Evolutionary conservation across 2,113 vertebrate genomes (phyloP), one percentile per base, ranked within the genome.

Genomic region (Sarotherodon lohbergeri): DNA sequence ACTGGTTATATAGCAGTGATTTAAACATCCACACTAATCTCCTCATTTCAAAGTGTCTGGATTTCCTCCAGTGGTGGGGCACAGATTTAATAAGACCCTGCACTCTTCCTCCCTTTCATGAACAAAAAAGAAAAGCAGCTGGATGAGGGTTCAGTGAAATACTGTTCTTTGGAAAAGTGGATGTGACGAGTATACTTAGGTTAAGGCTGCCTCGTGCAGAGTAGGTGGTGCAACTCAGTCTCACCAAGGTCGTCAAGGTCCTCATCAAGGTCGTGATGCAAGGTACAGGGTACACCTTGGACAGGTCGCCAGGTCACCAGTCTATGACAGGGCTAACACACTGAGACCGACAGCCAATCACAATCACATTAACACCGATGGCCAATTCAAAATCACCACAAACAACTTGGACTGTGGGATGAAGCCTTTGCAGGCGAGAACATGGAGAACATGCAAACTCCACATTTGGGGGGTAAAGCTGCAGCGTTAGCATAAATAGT

Each of bases 361-460:
- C 39, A 9, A 0, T 43, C 22, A 27, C 5, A 27, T 17, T 73
- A 22, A 17, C 41, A 10, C 14, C 13, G 7, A n/a, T 2, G 4
- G 50, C 17, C 50, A n/a, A n/a, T n/a, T n/a, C 9, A 54, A 8
- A n/a, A 9, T 54, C 50, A n/a, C 4, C 50, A n/a, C 2, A 1
- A 46, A 73, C 22, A 46, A 17, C 0, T 27, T 73, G 41, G 57
- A 34, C 57, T 61, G 57, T 2, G 41, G 41, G 41, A 46, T 3
- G 22, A 71, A 27, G 22, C 39, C 39, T 46, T 17, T 0, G 1
- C 12, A 0, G 8, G 22, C 22, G 27, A 27, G 27, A 27, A 27
- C 27, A 27, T 27, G 6, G 17, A 19, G 48, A 19, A 19, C 48
- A 50, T 50, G 5, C 16, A 73, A 73, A 27, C 66, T 46, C 34